Conservation (phyloP, 2,888 invertebrate species). For the Sarcophaga carnaria region DNA sequence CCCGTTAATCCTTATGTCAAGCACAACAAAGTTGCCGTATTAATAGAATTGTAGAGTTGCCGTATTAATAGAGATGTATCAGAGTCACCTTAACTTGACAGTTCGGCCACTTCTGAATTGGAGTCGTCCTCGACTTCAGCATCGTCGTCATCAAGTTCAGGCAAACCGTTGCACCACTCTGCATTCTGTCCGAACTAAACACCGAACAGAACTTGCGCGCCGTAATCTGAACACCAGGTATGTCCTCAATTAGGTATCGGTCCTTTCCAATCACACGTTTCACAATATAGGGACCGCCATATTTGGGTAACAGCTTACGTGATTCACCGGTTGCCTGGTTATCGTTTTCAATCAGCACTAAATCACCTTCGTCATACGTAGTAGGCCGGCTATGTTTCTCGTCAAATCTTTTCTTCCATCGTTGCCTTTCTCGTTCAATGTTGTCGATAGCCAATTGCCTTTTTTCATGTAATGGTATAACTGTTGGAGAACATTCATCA, state of each 20-base stretch:
- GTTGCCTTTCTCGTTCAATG: slow-evolving; percentile 27
- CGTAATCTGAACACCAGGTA: slow-evolving; percentile 49
- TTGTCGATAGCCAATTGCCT: slow-evolving; percentile 21
- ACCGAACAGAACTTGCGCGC: slow-evolving; percentile 48
- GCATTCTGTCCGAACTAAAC: slow-evolving; percentile 61
- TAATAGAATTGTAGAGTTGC: too few relatives aligned
- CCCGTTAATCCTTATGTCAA: too few relatives aligned
- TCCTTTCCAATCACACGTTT: slow-evolving; percentile 57
- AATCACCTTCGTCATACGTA: slow-evolving; percentile 36
- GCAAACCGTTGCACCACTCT: slow-evolving; percentile 53
- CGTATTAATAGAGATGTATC: too few relatives aligned
- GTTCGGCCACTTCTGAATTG: neutral
- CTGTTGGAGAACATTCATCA: neutral
- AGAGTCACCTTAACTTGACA: neutral
- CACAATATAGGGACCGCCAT: neutral
- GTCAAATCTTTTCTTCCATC: slow-evolving; percentile 2
- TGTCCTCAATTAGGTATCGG: slow-evolving; percentile 67
- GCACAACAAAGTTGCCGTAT: too few relatives aligned
- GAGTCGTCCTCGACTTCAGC: neutral
- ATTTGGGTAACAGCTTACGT: slow-evolving; percentile 63
- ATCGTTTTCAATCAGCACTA: slow-evolving; percentile 57
- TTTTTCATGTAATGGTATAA: slow-evolving; percentile 30
- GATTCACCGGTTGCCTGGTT: slow-evolving; percentile 61
- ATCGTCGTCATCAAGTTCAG: neutral
- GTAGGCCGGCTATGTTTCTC: slow-evolving; percentile 1